These are phyloP conservation scores for Gastrophryne carolinensis DNA, from an alignment of 2,797 vertebrate genomes.

Conservation along the genomic window DNA sequence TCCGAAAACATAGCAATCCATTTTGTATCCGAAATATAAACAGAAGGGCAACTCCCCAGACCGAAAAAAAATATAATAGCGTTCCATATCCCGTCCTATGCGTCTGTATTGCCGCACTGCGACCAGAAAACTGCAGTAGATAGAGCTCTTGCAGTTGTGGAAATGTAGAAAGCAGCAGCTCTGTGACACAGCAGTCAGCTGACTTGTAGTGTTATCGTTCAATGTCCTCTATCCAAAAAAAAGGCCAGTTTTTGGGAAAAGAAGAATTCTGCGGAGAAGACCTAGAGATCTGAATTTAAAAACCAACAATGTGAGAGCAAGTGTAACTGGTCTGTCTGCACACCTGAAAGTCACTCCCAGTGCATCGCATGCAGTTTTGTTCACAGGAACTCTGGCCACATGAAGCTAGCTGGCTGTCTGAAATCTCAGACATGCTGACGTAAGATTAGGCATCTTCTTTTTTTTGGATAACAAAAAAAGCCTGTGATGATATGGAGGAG, in stretches of 20 bases:
- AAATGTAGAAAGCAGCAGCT: slow-evolving; percentile 74
- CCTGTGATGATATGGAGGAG: slow-evolving; percentile 44
- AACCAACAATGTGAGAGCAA: slow-evolving; percentile 7
- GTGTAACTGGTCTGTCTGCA: background rate
- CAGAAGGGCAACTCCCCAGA: slow-evolving; percentile 64
- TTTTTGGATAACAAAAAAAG: slow-evolving; percentile 42
- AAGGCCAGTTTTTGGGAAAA: slow-evolving; percentile 63
- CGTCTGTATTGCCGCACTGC: slow-evolving; percentile 75
- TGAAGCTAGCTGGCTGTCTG: slow-evolving; percentile 53
- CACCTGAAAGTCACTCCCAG: slow-evolving; percentile 53
- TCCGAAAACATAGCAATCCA: slow-evolving; percentile 64
- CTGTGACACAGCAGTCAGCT: slow-evolving; percentile 79
- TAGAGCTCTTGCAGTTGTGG: slow-evolving; percentile 74
- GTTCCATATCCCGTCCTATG: slow-evolving; percentile 68
- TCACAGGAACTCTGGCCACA: slow-evolving; percentile 54
- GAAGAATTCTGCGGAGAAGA: slow-evolving; percentile 60
- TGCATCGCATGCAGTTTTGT: slow-evolving; percentile 45
- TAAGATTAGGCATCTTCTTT: slow-evolving; percentile 52
- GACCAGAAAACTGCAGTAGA: slow-evolving; percentile 71
- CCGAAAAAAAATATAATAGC: slow-evolving; percentile 61
- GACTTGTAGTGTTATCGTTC: slow-evolving; percentile 77
- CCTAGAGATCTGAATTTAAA: slow-evolving; percentile 55
- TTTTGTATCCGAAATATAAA: slow-evolving; percentile 66
- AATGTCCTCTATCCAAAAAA: slow-evolving; percentile 70
- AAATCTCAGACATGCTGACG: slow-evolving; percentile 55